Percentiles rank a stretch among this genome's conserved stretches.
These are phyloP conservation scores for Cyrtorhinus lividipennis DNA, from an alignment of 1,140 invertebrate species.

Conservation along the genomic window DNA sequence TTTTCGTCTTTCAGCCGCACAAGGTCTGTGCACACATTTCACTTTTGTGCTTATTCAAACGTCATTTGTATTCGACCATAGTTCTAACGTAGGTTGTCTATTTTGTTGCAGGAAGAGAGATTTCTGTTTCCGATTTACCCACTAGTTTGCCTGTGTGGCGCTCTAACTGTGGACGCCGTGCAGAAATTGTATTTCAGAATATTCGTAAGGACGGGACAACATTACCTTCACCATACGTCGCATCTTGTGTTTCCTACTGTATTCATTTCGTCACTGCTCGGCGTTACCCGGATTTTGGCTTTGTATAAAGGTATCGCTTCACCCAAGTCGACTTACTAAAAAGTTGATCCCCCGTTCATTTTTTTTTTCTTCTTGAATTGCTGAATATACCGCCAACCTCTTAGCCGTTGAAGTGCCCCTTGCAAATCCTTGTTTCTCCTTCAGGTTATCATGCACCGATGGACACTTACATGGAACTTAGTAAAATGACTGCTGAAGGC, in stretches of 20 bases:
- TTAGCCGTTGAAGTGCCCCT: too few species aligned
- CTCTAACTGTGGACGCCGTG: constrained; percentile 62
- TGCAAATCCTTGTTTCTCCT: too few species aligned
- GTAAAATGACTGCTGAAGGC: constrained; percentile 43
- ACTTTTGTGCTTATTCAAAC: not conserved
- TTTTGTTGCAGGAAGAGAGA: constrained; percentile 50
- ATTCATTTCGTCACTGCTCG: constrained; percentile 40
- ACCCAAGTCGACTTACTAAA: too few species aligned
- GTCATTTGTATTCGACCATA: not conserved
- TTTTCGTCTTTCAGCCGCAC: constrained; percentile 85
- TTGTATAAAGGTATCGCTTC: constrained; percentile 42
- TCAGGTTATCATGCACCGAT: constrained; percentile 79
- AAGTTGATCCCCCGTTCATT: too few species aligned
- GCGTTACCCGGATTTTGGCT: constrained; percentile 42
- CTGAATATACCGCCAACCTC: too few species aligned
- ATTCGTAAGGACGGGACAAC: constrained; percentile 37
- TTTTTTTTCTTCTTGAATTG: too few species aligned
- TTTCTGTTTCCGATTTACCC: constrained; percentile 97
- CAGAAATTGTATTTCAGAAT: constrained; percentile 62
- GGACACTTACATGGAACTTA: constrained; percentile 70
- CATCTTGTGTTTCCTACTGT: constrained; percentile 51
- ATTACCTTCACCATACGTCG: constrained; percentile 60
- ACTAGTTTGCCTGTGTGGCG: constrained; percentile 71
- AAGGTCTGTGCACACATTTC: too few species aligned
- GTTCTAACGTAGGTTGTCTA: too few species aligned